Evolutionary conservation across 2,113 vertebrate species (phyloP).

Genomic region (Chloropsis hardwickii): DNA sequence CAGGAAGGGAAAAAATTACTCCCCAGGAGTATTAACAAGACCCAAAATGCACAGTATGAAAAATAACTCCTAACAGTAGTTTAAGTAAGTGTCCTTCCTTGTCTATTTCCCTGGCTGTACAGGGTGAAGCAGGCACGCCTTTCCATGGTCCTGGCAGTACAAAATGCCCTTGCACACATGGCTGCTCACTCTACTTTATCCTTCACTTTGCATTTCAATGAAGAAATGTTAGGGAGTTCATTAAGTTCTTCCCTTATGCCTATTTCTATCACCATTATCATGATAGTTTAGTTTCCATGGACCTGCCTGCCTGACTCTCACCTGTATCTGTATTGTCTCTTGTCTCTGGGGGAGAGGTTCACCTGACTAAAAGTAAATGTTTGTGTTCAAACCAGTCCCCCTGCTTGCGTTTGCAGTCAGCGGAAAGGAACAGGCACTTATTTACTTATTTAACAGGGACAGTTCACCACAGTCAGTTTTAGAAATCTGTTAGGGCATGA

Average conservation of each 20-base stretch:
- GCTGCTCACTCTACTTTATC: background rate
- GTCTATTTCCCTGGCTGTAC: background rate
- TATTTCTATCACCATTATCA: background rate
- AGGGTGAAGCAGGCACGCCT: background rate
- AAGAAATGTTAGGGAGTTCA: background rate
- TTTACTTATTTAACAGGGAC: background rate
- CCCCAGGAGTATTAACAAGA: background rate
- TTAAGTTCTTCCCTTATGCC: background rate
- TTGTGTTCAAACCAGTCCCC: background rate
- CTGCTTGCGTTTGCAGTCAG: background rate
- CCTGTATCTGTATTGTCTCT: background rate
- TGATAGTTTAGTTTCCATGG: background rate
- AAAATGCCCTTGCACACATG: background rate
- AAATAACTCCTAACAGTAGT: background rate
- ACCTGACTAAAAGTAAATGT: background rate
- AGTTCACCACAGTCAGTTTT: background rate
- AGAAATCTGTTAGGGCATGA: background rate
- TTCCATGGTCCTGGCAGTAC: background rate
- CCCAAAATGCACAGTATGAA: background rate
- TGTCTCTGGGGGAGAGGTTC: background rate
- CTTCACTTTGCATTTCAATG: background rate
- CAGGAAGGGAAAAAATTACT: background rate
- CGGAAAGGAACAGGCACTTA: conserved; percentile 21
- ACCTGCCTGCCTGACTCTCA: background rate
- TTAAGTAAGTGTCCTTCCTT: background rate